Evolutionary conservation across 1,140 invertebrate genomes (phyloP).

Genomic region (Bursaphelenchus mucronatus): DNA sequence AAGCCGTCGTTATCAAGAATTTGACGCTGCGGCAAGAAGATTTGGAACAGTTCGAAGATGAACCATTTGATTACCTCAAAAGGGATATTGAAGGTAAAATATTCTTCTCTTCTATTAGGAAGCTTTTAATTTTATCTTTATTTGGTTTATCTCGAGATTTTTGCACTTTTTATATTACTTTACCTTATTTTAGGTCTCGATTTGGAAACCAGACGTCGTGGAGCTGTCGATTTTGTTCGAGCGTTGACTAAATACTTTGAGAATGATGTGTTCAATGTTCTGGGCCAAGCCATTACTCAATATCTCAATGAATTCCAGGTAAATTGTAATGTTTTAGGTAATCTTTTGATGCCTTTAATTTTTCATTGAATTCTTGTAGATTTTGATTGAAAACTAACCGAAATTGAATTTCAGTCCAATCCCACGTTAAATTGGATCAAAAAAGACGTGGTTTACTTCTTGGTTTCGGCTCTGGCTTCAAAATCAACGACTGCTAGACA

Average conservation of each 20-base stretch:
- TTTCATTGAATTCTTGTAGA: background rate
- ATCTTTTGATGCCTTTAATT: no score
- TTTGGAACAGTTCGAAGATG: constrained; percentile 92
- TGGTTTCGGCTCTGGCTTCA: constrained; percentile 86
- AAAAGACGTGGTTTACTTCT: constrained; percentile 90
- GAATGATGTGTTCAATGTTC: constrained; percentile 33
- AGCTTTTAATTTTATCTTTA: no score
- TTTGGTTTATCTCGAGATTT: background rate
- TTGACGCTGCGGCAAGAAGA: constrained; percentile 90
- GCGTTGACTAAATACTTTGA: constrained; percentile 70
- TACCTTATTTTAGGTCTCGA: constrained; percentile 66
- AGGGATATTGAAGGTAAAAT: constrained; percentile 84
- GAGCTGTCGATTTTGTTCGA: constrained; percentile 90
- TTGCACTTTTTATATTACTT: background rate
- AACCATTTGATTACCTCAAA: constrained; percentile 93
- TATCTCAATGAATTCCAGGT: constrained; percentile 71
- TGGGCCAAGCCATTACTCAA: constrained; percentile 68
- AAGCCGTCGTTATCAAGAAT: constrained; percentile 95
- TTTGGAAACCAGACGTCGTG: constrained; percentile 84
- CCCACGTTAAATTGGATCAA: constrained; percentile 77
- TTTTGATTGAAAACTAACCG: background rate
- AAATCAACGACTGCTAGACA: constrained; percentile 79
- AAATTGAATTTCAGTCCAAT: constrained; percentile 63
- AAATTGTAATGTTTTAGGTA: constrained; percentile 20
- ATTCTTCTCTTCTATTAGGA: no score